These are phyloP conservation scores for Dorcus parallelipipedus DNA, from an alignment of 2,888 invertebrate genomes.

Conservation along the genomic window DNA sequence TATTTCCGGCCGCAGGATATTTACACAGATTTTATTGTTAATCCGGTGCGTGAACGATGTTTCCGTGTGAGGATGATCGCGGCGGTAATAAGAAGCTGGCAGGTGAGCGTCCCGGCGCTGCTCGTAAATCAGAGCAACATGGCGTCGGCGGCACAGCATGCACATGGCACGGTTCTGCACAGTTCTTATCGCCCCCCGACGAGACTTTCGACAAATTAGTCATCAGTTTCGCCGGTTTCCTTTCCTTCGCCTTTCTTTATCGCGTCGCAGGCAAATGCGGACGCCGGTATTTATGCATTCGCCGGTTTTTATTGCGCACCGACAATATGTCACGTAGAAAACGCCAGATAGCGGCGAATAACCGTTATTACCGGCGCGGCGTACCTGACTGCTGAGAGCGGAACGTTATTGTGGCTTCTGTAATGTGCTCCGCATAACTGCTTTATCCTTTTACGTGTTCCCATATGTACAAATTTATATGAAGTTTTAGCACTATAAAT, in stretches of 20 bases:
- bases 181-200: constrained; percentile 36
- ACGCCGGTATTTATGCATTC: constrained; percentile 37
- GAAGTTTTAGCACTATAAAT: neutral
- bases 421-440: constrained; percentile 11
- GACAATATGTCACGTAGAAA: constrained; percentile 45
- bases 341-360: constrained; percentile 7
- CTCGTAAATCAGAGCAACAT: constrained; percentile 33
- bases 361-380: constrained; percentile 30
- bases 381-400: constrained; percentile 38
- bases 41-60: constrained; percentile 3
- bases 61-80: constrained; percentile 6
- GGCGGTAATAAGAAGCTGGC: constrained; percentile 25
- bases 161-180: constrained; percentile 33
- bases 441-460: constrained; percentile 7
- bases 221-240: constrained; percentile 44
- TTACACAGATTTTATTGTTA: neutral
- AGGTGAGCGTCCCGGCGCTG: constrained; percentile 32
- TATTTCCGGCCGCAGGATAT: neutral
- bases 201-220: constrained; percentile 47
- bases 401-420: constrained; percentile 27
- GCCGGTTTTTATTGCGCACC: constrained; percentile 37
- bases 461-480: neutral
- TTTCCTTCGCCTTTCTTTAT: constrained; percentile 34
- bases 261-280: constrained; percentile 34
- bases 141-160: constrained; percentile 31